Evolutionary conservation across 2,888 invertebrate species (phyloP), one percentile per base, ranked within the genome.

Genomic region (Andrena trimmerana): DNA sequence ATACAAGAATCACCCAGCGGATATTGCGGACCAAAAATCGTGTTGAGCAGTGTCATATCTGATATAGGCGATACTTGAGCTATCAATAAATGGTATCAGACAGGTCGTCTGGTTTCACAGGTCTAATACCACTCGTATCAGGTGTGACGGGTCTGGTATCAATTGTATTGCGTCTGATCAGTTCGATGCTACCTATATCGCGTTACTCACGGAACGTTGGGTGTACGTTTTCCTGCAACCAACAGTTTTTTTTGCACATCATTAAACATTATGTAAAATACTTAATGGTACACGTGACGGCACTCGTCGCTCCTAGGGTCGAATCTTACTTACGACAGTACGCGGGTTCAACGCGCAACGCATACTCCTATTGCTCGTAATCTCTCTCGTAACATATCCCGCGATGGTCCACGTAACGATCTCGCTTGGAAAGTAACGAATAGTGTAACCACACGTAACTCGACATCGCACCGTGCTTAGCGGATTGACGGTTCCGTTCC

Each of bases 361-460:
- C 68, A 1, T 8, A 8, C 20, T 67, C 13, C 33, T 54, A 54
- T 20, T 31, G 50, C 31, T 63, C 54, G 20, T 54, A 65, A 50
- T 42, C 8, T n/a, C 33, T 59, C 50, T 27, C 60, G 59, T 69
- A 69, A 72, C 72, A 70, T 75, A 70, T 86, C 81, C 74, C 7
- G 66, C 42, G 24, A 70, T 65, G 68, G 42, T 75, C 59, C 67
- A 84, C 84, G 82, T 83, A 88, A 88, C 70, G 27, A 36, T 60
- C 57, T 67, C 20, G 68, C 63, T 69, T 82, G 36, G 80, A 86
- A 87, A 88, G 86, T 79, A 72, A 74, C 54, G 31, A 42, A 16
- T 54, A 48, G 62, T 71, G 67, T 62, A 77, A 78, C 76, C 78
- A 83, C 72, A 52, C 74, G 77, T 69, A 88, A 77, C 62, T 27